A percentile compares a stretch with the other conserved stretches of the same genome.
phyloP scores from a whole-genome alignment of 2,888 invertebrate species.

The Serrognathus titanus region DNA sequence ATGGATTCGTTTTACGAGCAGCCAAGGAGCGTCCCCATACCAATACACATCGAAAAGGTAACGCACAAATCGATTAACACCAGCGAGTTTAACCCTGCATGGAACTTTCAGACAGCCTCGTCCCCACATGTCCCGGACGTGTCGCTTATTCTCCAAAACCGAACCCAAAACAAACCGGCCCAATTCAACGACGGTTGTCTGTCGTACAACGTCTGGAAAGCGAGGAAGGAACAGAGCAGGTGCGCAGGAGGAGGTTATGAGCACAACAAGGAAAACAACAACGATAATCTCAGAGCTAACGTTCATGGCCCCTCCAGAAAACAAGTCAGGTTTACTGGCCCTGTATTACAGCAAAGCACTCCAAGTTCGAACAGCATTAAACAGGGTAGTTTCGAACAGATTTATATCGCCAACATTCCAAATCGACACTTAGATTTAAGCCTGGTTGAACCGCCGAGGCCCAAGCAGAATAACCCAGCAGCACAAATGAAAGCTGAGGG shows the following conservation, averaged over 20 bases:
- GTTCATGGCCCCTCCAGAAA: slow-evolving; percentile 31
- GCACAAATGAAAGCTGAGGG: not conserved
- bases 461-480: not conserved
- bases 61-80: slow-evolving; percentile 6
- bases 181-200: slow-evolving; percentile 18
- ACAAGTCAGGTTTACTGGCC: slow-evolving; percentile 44
- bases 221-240: slow-evolving; percentile 18
- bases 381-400: slow-evolving; percentile 40
- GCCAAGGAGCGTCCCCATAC: slow-evolving; percentile 39
- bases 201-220: slow-evolving; percentile 35
- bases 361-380: slow-evolving; percentile 11
- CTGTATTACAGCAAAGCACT: slow-evolving; percentile 8
- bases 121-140: slow-evolving; percentile 40
- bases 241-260: slow-evolving; percentile 1
- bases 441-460: slow-evolving; percentile 35
- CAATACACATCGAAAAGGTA: slow-evolving; percentile 33
- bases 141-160: slow-evolving; percentile 35
- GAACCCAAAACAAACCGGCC: slow-evolving; percentile 3
- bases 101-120: slow-evolving; percentile 5
- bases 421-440: slow-evolving; percentile 45
- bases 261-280: not conserved
- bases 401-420: slow-evolving; percentile 46
- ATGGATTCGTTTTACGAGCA: slow-evolving; percentile 47
- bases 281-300: slow-evolving; percentile 6
- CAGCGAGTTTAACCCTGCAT: not conserved